Evolutionary conservation across 1,140 invertebrate species (phyloP).

Genomic region (Macrobrachium rosenbergii): DNA sequence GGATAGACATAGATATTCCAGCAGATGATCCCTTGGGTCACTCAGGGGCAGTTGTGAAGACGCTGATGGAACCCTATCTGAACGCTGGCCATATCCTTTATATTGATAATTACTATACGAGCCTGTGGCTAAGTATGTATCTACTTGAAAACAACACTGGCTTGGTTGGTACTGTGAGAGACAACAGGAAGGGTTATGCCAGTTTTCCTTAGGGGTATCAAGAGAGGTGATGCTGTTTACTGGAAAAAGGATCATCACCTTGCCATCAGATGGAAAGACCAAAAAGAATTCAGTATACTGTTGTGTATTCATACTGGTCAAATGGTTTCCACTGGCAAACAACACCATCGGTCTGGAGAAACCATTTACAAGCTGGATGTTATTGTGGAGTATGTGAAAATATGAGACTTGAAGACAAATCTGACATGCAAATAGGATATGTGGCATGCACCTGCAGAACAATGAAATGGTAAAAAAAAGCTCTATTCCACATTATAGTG

Average conservation of each 20-base stretch:
- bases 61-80: conserved; percentile 68
- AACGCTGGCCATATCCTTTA: conserved; percentile 69
- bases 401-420: conserved; percentile 23
- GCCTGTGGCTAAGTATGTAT: conserved; percentile 67
- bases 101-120: conserved; percentile 72
- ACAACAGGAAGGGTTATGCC: conserved; percentile 17
- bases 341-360: neutral
- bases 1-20: conserved; percentile 59
- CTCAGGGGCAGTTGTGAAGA: conserved; percentile 68
- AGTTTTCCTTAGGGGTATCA: conserved; percentile 8
- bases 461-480: conserved; percentile 30
- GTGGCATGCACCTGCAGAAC: neutral
- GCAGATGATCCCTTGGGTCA: conserved; percentile 65
- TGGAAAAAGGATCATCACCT: neutral
- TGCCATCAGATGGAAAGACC: neutral
- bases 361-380: neutral
- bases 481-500: conserved; percentile 18
- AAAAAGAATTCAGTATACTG: neutral
- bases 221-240: neutral
- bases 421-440: neutral
- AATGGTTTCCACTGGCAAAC: neutral
- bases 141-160: conserved; percentile 68
- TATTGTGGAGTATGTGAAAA: conserved; percentile 1
- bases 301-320: neutral
- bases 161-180: conserved; percentile 11